A percentile compares a stretch with the other conserved stretches of the same genome.
These are phyloP conservation scores for Melanotus villosus DNA, from an alignment of 2,888 invertebrate genomes.

Conservation along the genomic window DNA sequence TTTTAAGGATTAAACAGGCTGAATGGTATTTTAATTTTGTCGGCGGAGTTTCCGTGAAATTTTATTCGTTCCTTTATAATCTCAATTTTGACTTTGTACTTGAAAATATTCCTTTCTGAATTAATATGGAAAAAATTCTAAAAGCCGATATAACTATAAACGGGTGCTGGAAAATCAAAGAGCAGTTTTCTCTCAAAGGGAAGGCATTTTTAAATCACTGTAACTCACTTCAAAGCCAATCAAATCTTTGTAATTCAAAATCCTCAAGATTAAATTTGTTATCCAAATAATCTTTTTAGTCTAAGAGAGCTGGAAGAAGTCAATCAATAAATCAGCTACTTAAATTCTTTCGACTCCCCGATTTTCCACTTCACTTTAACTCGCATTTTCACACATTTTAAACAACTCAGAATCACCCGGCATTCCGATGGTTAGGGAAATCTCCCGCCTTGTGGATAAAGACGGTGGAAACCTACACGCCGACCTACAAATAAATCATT, in stretches of 20 bases:
- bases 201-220: constrained; percentile 21
- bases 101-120: too few species aligned
- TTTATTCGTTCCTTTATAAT: too few species aligned
- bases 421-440: background rate
- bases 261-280: constrained; percentile 56
- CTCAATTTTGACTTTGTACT: too few species aligned
- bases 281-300: constrained; percentile 55
- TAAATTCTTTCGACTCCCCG: constrained; percentile 53
- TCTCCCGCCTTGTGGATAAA: constrained; percentile 6
- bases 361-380: constrained; percentile 58
- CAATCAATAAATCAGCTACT: constrained; percentile 60
- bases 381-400: constrained; percentile 57
- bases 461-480: constrained; percentile 19
- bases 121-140: too few species aligned
- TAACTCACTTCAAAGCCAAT: constrained; percentile 41
- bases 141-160: background rate
- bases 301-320: constrained; percentile 52
- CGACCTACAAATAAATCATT: constrained; percentile 35
- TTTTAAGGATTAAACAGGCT: too few species aligned
- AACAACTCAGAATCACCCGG: constrained; percentile 43
- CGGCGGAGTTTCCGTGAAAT: too few species aligned
- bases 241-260: constrained; percentile 53
- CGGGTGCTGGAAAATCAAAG: background rate
- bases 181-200: background rate
- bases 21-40: too few species aligned